A percentile compares a stretch with the other conserved stretches of the same genome.
Conservation (phyloP, 2,113 vertebrate genomes). For the Struthio camelus region DNA sequence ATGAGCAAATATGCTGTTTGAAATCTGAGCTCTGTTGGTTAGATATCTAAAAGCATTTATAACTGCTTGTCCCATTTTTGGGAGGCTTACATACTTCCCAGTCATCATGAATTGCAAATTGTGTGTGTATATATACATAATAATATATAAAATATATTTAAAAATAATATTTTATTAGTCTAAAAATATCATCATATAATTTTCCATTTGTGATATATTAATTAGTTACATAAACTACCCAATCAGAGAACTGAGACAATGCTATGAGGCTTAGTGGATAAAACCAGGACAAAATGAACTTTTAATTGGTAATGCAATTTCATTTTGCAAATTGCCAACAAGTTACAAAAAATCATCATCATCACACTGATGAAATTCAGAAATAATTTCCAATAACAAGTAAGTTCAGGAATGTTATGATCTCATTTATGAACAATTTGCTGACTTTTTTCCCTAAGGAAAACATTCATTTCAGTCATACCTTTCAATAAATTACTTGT, state of each 20-base stretch:
- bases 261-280: fast-evolving
- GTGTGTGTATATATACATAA: neutral
- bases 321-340: neutral
- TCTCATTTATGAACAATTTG: neutral
- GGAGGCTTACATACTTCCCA: neutral
- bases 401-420: neutral
- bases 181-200: neutral
- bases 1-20: neutral
- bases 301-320: neutral
- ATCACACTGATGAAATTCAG: neutral
- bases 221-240: neutral
- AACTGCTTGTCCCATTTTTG: neutral
- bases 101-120: neutral
- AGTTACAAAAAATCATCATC: neutral
- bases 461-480: neutral
- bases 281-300: neutral
- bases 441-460: neutral
- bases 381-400: neutral
- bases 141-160: neutral
- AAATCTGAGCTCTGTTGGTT: neutral
- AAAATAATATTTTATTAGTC: too few relatives aligned
- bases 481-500: neutral
- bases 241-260: neutral
- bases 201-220: neutral
- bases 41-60: neutral